Evolutionary conservation across 2,888 invertebrate species (phyloP), one percentile per base, ranked within the genome.

Genomic region (Cactoblastis cactorum): DNA sequence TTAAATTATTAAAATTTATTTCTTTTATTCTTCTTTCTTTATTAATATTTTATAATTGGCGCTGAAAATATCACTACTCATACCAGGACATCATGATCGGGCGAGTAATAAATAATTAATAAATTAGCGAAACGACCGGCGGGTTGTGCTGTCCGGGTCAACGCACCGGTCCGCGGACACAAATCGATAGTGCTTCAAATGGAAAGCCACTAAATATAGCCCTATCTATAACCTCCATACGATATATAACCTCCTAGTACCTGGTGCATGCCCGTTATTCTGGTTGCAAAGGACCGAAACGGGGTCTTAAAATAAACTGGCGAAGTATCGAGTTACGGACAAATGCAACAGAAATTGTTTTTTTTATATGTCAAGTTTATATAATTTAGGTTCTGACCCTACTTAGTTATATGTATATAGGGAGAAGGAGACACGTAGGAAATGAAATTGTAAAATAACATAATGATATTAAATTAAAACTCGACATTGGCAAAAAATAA

Each of bases 171-270:
- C 70, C 76, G 80, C 80, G 83, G 69, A 72, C 77, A 68, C 77
- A 67, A 84, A 88, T 88, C 89, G 83, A 88, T 89, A 87, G 77
- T 82, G 83, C 84, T 83, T 81, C 78, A 78, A 85, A 85, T 86
- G 84, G 84, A 81, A 83, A 76, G 63, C 74, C 78, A 80, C 82
- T 83, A 80, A 78, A 82, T 81, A 80, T 82, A 83, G 71, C 65
- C 60, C 62, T 55, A 62, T 61, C 57, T 61, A 50, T 46, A 43
- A 53, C 46, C 51, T 69, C 58, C 63, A 32, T 32, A 37, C 28
- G 37, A 17, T 32, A 45, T 50, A 49, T 49, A 53, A 48, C 47
- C 49, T 41, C 49, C 41, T 49, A 33, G 41, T 49, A 28, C 39
- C 35, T 22, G 46, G 22, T 47, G 34, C 35, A 22, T 22, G 39